Evolutionary conservation across 1,140 invertebrate genomes (phyloP).

Genomic region (Pissodes strobi): DNA sequence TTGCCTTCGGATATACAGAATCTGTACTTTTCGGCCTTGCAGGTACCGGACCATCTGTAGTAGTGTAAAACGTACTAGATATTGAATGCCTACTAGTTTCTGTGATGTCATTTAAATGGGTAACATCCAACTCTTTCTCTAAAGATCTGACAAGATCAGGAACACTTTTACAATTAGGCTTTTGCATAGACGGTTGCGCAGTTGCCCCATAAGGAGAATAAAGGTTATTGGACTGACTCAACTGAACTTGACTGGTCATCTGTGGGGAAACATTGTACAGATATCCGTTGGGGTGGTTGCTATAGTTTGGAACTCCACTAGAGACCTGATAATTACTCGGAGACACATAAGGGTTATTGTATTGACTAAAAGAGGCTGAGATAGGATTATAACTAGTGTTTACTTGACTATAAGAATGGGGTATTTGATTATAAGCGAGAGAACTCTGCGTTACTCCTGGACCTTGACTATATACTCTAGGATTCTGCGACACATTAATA

Average conservation of each 20-base stretch:
- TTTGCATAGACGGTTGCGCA: slow-evolving; percentile 45
- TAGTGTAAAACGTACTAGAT: slow-evolving; percentile 16
- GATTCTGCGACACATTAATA: not conserved
- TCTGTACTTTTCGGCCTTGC: slow-evolving; percentile 37
- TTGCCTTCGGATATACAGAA: slow-evolving; percentile 36
- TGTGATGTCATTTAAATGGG: slow-evolving; percentile 54
- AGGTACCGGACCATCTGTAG: slow-evolving; percentile 19
- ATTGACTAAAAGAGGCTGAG: slow-evolving; percentile 11
- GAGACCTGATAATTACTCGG: slow-evolving; percentile 13
- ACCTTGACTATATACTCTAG: not conserved
- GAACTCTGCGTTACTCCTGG: too few species aligned
- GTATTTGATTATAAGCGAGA: slow-evolving; percentile 3
- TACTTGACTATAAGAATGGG: slow-evolving; percentile 13
- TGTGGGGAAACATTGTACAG: slow-evolving; percentile 3
- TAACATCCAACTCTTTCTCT: slow-evolving; percentile 67
- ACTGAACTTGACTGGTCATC: slow-evolving; percentile 6
- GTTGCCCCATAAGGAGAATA: slow-evolving; percentile 13
- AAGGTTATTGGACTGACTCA: not conserved
- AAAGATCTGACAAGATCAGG: slow-evolving; percentile 74
- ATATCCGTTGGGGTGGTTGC: slow-evolving; percentile 5
- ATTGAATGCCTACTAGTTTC: slow-evolving; percentile 1
- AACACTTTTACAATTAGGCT: slow-evolving; percentile 62
- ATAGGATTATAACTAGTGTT: slow-evolving; percentile 6
- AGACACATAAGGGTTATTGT: not conserved
- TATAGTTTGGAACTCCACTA: not conserved